A percentile compares a stretch with the other conserved stretches of the same genome.
Evolutionary conservation across 2,888 invertebrate genomes (phyloP).

Genomic region (Epirrhoe alternata): DNA sequence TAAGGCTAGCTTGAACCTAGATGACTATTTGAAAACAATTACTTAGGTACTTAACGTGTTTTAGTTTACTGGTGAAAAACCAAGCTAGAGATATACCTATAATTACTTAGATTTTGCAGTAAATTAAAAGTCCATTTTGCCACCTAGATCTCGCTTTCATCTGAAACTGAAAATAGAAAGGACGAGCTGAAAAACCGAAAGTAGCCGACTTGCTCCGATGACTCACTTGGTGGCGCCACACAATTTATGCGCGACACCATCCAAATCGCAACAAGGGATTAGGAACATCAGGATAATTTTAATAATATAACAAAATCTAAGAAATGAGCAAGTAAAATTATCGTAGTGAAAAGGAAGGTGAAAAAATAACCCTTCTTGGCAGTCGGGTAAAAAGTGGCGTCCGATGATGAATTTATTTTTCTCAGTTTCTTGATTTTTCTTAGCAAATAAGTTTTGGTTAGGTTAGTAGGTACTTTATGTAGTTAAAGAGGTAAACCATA

Average conservation of each 20-base stretch:
- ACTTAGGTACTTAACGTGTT: too few relatives aligned
- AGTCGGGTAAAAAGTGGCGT: too few relatives aligned
- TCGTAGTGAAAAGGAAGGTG: too few relatives aligned
- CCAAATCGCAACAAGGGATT: conserved; percentile 27
- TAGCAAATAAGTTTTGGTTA: too few relatives aligned
- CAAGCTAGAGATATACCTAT: too few relatives aligned
- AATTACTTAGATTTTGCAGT: neutral
- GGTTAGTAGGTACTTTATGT: too few relatives aligned
- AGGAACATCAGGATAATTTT: neutral
- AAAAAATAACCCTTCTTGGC: too few relatives aligned
- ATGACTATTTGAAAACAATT: too few relatives aligned
- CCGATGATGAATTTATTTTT: too few relatives aligned
- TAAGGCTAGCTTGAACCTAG: neutral
- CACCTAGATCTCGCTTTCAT: conserved; percentile 11
- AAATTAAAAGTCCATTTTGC: conserved; percentile 6
- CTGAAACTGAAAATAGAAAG: conserved; percentile 31
- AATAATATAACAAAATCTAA: neutral
- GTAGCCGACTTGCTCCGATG: conserved; percentile 54
- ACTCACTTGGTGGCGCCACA: conserved; percentile 73
- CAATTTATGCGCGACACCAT: conserved; percentile 67
- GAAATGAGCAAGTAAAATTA: neutral
- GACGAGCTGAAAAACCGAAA: conserved; percentile 38
- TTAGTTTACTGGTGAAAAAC: too few relatives aligned
- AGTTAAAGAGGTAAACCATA: too few relatives aligned
- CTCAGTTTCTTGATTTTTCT: too few relatives aligned